Evolutionary conservation across 1,140 invertebrate genomes (phyloP).

Genomic region (Heterodera schachtii): DNA sequence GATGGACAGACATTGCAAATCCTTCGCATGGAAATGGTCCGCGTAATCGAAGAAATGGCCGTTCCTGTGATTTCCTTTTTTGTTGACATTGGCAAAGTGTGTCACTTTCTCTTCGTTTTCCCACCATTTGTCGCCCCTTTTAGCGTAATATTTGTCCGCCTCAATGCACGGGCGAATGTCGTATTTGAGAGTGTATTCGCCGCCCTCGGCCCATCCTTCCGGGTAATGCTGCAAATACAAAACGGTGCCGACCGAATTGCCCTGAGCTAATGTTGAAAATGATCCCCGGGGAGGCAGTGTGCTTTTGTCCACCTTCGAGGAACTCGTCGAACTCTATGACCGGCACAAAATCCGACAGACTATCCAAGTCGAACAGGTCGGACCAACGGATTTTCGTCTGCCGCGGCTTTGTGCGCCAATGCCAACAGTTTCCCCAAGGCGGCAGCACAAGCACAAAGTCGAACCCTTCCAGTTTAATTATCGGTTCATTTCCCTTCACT

Average conservation of each 20-base stretch:
- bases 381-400: conserved; percentile 74
- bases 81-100: no score
- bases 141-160: conserved; percentile 58
- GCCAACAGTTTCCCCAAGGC: conserved; percentile 84
- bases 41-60: conserved; percentile 73
- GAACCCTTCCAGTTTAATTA: conserved; percentile 37
- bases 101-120: neutral
- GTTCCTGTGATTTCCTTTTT: conserved; percentile 56
- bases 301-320: conserved; percentile 67
- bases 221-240: conserved; percentile 84
- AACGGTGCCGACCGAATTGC: conserved; percentile 74
- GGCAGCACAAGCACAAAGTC: conserved; percentile 75
- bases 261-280: conserved; percentile 45
- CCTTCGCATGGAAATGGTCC: conserved; percentile 72
- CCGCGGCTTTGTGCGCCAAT: conserved; percentile 77
- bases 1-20: conserved; percentile 79
- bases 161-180: conserved; percentile 71
- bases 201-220: conserved; percentile 71
- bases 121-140: conserved; percentile 56
- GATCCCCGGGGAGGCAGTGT: neutral
- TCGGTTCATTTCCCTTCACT: neutral
- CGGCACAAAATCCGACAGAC: conserved; percentile 78
- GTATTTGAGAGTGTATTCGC: conserved; percentile 81
- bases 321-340: conserved; percentile 86
- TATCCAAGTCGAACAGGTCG: conserved; percentile 82